Evolutionary conservation across 1,140 invertebrate genomes (phyloP).

Genomic region (Lucilia sericata): DNA sequence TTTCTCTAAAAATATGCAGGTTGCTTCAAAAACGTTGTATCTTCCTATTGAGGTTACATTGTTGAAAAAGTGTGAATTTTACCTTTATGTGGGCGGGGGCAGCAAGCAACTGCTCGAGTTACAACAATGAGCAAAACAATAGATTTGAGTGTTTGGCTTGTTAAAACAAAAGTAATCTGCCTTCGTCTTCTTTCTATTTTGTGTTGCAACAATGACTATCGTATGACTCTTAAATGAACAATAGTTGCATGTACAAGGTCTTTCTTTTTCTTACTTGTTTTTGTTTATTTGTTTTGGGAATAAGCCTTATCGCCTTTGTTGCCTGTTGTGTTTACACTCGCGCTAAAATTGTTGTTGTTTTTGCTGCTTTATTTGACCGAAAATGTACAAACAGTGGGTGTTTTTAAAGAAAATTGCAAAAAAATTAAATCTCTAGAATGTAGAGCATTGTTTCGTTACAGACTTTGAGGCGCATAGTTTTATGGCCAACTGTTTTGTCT

Average conservation of each 20-base stretch:
- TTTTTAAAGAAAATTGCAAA: neutral
- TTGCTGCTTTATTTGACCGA: neutral
- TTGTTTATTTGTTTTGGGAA: neutral
- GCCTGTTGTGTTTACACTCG: neutral
- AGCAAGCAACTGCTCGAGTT: slow-evolving; percentile 13
- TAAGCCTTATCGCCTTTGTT: neutral
- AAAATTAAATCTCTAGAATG: neutral
- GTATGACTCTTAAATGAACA: neutral
- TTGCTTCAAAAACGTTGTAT: neutral
- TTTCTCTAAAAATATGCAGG: no score
- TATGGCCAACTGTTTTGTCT: neutral
- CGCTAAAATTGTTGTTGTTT: no score
- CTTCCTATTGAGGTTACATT: neutral
- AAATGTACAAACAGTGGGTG: neutral
- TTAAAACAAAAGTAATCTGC: slow-evolving; percentile 26
- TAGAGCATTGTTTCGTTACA: neutral
- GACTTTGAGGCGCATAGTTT: slow-evolving; percentile 9
- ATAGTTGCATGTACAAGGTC: neutral
- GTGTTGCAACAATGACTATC: neutral
- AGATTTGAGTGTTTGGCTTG: slow-evolving; percentile 22
- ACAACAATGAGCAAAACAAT: neutral
- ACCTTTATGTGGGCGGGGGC: neutral
- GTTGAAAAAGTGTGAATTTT: slow-evolving; percentile 25
- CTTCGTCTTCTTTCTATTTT: neutral
- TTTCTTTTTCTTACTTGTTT: neutral